Evolutionary conservation across 1,140 invertebrate genomes (phyloP).

Genomic region (Prorops nasuta): DNA sequence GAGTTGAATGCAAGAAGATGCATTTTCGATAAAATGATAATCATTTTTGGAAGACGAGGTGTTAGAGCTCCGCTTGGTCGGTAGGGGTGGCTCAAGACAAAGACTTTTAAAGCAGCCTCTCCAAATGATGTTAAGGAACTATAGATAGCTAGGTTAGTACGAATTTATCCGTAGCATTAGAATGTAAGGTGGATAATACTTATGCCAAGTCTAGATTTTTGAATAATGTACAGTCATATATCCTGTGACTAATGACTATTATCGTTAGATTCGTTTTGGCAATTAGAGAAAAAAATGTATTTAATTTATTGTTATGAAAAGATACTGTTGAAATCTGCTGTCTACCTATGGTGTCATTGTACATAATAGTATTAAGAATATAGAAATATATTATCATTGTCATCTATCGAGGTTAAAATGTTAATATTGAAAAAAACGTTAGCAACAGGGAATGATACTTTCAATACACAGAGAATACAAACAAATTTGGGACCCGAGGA

Average conservation of each 20-base stretch:
- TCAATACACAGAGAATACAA: conserved; percentile 8
- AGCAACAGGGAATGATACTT: neutral
- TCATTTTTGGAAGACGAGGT: too few relatives aligned
- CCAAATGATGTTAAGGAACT: too few relatives aligned
- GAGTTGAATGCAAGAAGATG: too few relatives aligned
- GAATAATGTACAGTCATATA: conserved; percentile 39
- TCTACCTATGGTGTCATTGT: conserved; percentile 51
- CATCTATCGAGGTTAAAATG: conserved; percentile 31
- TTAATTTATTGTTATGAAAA: conserved; percentile 49
- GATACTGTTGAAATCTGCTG: conserved; percentile 34
- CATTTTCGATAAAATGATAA: too few relatives aligned
- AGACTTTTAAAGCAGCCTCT: too few relatives aligned
- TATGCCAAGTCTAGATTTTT: conserved; percentile 34
- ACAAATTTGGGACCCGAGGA: conserved; percentile 27
- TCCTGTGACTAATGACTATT: conserved; percentile 27
- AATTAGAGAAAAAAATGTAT: conserved; percentile 29
- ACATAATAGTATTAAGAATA: conserved; percentile 50
- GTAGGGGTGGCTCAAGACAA: too few relatives aligned
- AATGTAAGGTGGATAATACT: conserved; percentile 17
- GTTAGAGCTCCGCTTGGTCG: too few relatives aligned
- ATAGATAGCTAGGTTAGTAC: conserved; percentile 39
- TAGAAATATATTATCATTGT: conserved; percentile 40
- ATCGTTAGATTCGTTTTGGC: conserved; percentile 26
- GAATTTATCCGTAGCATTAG: conserved; percentile 24
- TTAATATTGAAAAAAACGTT: neutral